A percentile compares a stretch with the other conserved stretches of the same genome.
phyloP scores from a whole-genome alignment of 2,888 invertebrate species.

The Lordiphosa andalusiaca region DNA sequence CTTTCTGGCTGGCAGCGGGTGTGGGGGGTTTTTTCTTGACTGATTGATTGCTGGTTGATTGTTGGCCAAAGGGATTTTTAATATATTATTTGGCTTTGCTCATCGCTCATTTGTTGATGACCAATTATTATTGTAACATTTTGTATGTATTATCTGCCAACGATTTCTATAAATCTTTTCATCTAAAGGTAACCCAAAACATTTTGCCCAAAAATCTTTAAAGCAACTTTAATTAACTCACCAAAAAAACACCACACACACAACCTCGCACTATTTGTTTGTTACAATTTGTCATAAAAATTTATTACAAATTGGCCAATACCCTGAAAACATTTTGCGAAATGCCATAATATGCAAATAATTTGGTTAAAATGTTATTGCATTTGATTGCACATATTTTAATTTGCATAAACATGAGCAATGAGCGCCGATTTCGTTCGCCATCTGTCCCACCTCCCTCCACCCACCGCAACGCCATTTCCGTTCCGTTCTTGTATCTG shows the following conservation, averaged over 20 bases:
- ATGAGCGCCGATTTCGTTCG: conserved; percentile 1
- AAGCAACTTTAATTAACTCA: no score
- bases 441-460: not conserved
- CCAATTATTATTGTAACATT: not conserved
- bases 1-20: conserved; percentile 18
- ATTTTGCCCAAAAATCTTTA: no score
- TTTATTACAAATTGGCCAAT: conserved; percentile 37
- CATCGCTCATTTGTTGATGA: conserved; percentile 24
- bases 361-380: conserved; percentile 57
- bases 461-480: not conserved
- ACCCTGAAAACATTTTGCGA: conserved; percentile 14
- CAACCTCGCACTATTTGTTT: conserved; percentile 17
- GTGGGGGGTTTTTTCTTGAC: conserved; percentile 16
- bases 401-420: conserved; percentile 60
- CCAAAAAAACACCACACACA: not conserved
- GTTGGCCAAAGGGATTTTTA: conserved; percentile 36
- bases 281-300: conserved; percentile 33
- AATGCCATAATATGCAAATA: conserved; percentile 59
- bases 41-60: conserved; percentile 64
- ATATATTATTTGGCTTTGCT: conserved; percentile 16
- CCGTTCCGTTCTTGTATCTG: conserved; percentile 6
- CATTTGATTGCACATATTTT: conserved; percentile 65
- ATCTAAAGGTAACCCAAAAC: no score
- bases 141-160: not conserved
- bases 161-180: no score